Base-by-base conservation (phyloP, 2,113 vertebrate genomes). In the Bubalus kerabau region DNA sequence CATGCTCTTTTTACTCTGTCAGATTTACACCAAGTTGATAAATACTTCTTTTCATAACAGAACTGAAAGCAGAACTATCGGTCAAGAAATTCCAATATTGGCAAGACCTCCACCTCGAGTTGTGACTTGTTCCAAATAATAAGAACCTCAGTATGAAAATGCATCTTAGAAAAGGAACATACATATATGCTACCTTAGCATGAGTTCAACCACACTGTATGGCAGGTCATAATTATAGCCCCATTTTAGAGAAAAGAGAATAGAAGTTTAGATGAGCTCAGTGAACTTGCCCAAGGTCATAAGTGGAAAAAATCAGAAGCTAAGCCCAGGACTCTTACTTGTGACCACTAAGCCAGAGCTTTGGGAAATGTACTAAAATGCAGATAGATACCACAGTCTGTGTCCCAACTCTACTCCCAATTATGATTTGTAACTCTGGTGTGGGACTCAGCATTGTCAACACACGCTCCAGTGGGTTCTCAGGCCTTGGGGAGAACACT, bases 41-140 rank as follows among this genome's bases (percentile, higher is more conserved):
- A 26, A 87, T 50, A 43, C 54, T 96, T 87, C 54, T 96, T 81
- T 83, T 97, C 83, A 92, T 87, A 96, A 87, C 40, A 96, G 87
- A 97, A 98, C 94, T 74, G 97, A 98, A 98, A 98, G 98, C 95
- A 92, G 96, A 98, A 95, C 43, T 26, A 12, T 81, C 1, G 5
- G 9, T 94, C 9, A 94, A 95, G 62, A 93, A 40, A 71, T 95
- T 95, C 62, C 87, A 96, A 26, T 82, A 46, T 28, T 85, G 50
- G 87, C 80, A 96, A 96, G 62, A 62, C 43, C 56, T 93, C 80
- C 26, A n/a, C 56, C 57, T 80, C 87, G 78, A 36, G 19, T 50
- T 50, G 17, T 60, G 67, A 19, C 86, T 78, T 71, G 50, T 74
- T 32, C 24, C 43, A 32, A 30, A 60, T 15, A 56, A 57, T 40